Conservation (phyloP, 2,113 vertebrate species). For the Caloenas nicobarica region DNA sequence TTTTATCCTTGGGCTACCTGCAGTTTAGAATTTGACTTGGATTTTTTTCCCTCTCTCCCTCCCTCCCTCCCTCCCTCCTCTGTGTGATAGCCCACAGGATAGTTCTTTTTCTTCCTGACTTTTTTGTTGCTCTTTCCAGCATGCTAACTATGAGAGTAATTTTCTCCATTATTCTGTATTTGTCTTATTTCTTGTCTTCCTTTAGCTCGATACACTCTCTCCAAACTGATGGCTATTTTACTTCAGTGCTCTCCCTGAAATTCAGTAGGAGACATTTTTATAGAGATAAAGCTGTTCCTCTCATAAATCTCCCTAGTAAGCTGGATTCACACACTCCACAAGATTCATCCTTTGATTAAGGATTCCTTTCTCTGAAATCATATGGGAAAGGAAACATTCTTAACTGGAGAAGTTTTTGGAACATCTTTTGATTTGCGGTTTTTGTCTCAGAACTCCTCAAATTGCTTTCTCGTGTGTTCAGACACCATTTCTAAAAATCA, state of each 20-base stretch:
- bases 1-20: background rate
- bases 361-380: background rate
- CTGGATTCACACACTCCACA: background rate
- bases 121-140: background rate
- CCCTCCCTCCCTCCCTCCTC: background rate
- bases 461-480: background rate
- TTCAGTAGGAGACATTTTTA: background rate
- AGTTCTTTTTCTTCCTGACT: background rate
- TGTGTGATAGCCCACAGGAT: background rate
- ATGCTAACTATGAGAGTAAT: background rate
- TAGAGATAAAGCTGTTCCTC: background rate
- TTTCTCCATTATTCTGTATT: constrained; percentile 14
- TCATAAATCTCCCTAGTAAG: constrained; percentile 12
- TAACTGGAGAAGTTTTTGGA: background rate
- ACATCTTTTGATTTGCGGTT: background rate
- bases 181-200: constrained; percentile 29
- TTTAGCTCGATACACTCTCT: background rate
- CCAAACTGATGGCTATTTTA: constrained; percentile 11
- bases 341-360: background rate
- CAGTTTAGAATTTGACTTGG: background rate
- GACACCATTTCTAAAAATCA: background rate
- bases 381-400: background rate
- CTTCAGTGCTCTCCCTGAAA: background rate
- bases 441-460: background rate
- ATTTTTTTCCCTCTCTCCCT: background rate